A percentile compares a stretch with the other conserved stretches of the same genome.
Conservation (phyloP, 2,113 vertebrate genomes). For the Corynorhinus townsendii region DNA sequence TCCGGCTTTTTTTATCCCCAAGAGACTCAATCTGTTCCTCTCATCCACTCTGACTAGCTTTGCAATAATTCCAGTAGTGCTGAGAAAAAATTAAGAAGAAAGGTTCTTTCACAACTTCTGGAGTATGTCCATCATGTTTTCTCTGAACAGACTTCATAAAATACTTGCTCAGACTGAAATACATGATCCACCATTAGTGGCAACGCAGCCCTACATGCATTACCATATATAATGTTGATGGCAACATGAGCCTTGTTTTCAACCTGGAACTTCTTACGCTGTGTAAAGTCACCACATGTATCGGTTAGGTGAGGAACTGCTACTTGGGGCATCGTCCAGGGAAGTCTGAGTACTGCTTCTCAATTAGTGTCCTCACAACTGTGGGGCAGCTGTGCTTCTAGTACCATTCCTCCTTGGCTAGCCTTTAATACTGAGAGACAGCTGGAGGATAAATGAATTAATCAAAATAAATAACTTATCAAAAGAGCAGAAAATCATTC, state of each 20-base stretch:
- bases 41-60: conserved; percentile 68
- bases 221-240: conserved; percentile 28
- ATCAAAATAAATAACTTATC: not conserved
- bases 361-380: not conserved
- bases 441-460: not conserved
- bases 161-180: conserved; percentile 44
- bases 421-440: not conserved
- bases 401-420: not conserved
- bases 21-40: conserved; percentile 57
- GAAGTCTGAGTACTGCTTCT: not conserved
- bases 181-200: conserved; percentile 31
- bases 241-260: not conserved
- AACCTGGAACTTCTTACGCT: not conserved
- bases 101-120: conserved; percentile 67
- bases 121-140: conserved; percentile 49
- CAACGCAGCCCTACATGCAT: not conserved
- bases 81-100: not conserved
- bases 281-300: not conserved
- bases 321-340: not conserved
- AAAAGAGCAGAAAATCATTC: not conserved
- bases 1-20: conserved; percentile 47
- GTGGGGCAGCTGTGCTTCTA: not conserved
- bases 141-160: conserved; percentile 45
- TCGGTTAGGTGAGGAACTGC: not conserved
- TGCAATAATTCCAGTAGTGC: conserved; percentile 49